A percentile compares a stretch with the other conserved stretches of the same genome.
Evolutionary conservation across 2,113 vertebrate genomes (phyloP).

Genomic region (Mellivora capensis): DNA sequence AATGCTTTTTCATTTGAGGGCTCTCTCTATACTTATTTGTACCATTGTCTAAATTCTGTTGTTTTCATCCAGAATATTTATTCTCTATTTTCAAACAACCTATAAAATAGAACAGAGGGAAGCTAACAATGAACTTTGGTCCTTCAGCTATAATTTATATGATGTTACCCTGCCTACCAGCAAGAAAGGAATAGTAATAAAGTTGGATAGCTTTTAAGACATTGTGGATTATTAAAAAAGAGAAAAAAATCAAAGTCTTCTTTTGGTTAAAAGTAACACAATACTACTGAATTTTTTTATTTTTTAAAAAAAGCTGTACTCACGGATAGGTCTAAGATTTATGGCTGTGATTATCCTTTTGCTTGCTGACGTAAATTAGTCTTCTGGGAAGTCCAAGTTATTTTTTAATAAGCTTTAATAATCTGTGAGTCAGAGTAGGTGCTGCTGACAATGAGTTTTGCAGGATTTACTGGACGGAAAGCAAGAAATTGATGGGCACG

Average conservation of each 20-base stretch:
- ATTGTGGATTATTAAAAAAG: background rate
- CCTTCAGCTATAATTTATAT: background rate
- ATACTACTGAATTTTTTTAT: slow-evolving; percentile 29
- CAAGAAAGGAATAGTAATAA: slow-evolving; percentile 18
- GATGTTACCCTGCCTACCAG: background rate
- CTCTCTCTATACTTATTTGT: background rate
- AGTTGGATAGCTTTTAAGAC: background rate
- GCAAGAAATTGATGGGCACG: slow-evolving; percentile 54
- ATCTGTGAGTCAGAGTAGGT: slow-evolving; percentile 82
- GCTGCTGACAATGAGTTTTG: slow-evolving; percentile 71
- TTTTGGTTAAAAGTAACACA: slow-evolving; percentile 53
- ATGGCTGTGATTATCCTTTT: slow-evolving; percentile 79
- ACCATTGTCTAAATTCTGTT: background rate
- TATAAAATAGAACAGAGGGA: slow-evolving; percentile 32
- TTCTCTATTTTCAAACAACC: slow-evolving; percentile 6
- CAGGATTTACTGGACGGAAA: slow-evolving; percentile 69
- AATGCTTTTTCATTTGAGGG: background rate
- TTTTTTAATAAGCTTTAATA: slow-evolving; percentile 82
- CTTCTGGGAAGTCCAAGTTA: slow-evolving; percentile 83
- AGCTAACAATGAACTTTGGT: slow-evolving; percentile 19
- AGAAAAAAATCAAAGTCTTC: background rate
- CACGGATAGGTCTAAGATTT: slow-evolving; percentile 69
- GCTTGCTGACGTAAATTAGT: slow-evolving; percentile 84
- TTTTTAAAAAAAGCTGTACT: slow-evolving; percentile 59
- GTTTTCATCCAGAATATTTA: slow-evolving; percentile 10